Percentiles rank a stretch among this genome's conserved stretches.
Evolutionary conservation across 2,113 vertebrate species (phyloP).

Genomic region (Zapornia atra): DNA sequence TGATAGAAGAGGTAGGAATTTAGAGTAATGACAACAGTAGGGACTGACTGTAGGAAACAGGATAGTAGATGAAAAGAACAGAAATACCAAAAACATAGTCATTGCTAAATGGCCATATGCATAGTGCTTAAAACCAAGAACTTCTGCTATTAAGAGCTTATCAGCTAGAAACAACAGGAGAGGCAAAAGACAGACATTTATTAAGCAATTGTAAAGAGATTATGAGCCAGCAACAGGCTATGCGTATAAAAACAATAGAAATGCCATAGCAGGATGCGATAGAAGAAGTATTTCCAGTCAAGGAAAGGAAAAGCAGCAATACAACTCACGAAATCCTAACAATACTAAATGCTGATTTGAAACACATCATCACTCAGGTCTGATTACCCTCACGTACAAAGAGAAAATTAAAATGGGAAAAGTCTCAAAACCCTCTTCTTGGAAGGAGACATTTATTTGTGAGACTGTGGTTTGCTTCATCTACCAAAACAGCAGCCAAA

Average conservation of each 20-base stretch:
- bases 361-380: neutral
- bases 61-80: neutral
- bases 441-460: neutral
- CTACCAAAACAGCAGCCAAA: neutral
- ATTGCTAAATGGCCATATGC: neutral
- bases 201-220: neutral
- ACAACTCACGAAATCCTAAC: neutral
- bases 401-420: neutral
- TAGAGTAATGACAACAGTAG: neutral
- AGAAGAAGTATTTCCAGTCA: neutral
- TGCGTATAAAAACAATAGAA: neutral
- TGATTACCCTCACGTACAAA: neutral
- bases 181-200: neutral
- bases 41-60: neutral
- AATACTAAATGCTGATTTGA: neutral
- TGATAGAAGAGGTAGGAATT: neutral
- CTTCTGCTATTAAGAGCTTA: neutral
- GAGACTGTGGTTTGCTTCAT: neutral
- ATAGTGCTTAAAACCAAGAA: neutral
- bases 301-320: neutral
- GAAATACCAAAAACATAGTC: neutral
- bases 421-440: neutral
- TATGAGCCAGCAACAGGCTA: neutral
- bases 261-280: neutral
- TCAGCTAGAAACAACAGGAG: neutral